Percentiles rank a stretch among this genome's conserved stretches.
Conservation (phyloP, 2,797 vertebrate genomes). For the Acipenser oxyrinchus region DNA sequence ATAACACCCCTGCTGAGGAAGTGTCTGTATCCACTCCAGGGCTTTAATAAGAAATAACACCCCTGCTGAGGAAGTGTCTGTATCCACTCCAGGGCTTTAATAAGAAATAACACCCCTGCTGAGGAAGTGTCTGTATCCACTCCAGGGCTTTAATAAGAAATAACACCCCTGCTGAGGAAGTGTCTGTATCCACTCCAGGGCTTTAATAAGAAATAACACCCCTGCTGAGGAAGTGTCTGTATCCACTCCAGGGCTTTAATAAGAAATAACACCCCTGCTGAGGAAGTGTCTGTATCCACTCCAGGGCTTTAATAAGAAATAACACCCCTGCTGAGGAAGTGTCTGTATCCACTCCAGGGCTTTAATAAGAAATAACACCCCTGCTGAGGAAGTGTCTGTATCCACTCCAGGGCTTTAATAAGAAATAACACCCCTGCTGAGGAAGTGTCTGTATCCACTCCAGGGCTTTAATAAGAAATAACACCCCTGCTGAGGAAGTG, state of each 20-base stretch:
- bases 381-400: conserved; percentile 8
- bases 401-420: conserved; percentile 63
- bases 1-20: conserved; percentile 49
- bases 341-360: conserved; percentile 31
- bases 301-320: conserved; percentile 76
- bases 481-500: conserved; percentile 32
- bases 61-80: conserved; percentile 8
- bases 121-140: conserved; percentile 6
- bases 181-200: conserved; percentile 28
- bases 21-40: conserved; percentile 23
- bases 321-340: conserved; percentile 39
- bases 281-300: conserved; percentile 7
- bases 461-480: conserved; percentile 77
- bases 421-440: conserved; percentile 61
- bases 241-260: conserved; percentile 60
- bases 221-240: conserved; percentile 7
- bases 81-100: conserved; percentile 56
- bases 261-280: conserved; percentile 65
- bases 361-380: conserved; percentile 82
- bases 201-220: conserved; percentile 81
- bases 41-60: conserved; percentile 81
- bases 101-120: conserved; percentile 69
- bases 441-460: conserved; percentile 8
- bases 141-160: conserved; percentile 73
- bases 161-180: conserved; percentile 44